Base-by-base conservation (phyloP, 2,888 invertebrate species). In the Zonitis immaculata region DNA sequence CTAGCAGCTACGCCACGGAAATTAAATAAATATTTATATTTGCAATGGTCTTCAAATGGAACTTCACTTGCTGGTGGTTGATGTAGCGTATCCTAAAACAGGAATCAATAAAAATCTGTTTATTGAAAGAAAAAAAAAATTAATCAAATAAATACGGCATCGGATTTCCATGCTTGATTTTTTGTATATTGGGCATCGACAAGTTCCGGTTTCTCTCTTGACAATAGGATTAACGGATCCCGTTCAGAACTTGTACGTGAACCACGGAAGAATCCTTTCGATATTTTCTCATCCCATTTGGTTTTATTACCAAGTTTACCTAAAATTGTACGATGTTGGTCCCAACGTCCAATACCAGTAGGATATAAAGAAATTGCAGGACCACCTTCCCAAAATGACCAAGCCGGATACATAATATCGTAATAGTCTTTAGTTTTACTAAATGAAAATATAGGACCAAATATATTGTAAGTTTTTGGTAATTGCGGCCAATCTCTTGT, bases 381-480 rank as follows among this genome's bases (percentile, higher is more conserved):
- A 0, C 98, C 98, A 22, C 97, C 97, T 77, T 94, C 94, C 95
- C 96, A 95, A 76, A 98, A 98, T 35, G 94, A 88, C 97, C 97
- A 98, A 0, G 96, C 91, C 1, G 97, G 97, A 73, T 91, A 92
- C 86, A 91, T 90, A 56, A 98, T 93, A 71, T 98, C 98, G 73
- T 82, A 81, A 75, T 92, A 91, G 28, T 91, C 86, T 39, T 73
- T 69, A 0, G 89, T 88, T 87, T 96, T 97, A 73, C 96, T 96
- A 73, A 98, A 98, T 2, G 96, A 97, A 72, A 97, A 89, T n/a
- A 97, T 84, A 11, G 97, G 96, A 26, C 85, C 82, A 63, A 80
- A 77, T 6, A 77, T 72, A 1, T 81, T 82, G 78, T 82, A 85
- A 49, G 80, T 76, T 60, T 77, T 80, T 61, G 84, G 83, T 14